Evolutionary conservation across 2,888 invertebrate genomes (phyloP).

Genomic region (Coronaproctus castanopsis): DNA sequence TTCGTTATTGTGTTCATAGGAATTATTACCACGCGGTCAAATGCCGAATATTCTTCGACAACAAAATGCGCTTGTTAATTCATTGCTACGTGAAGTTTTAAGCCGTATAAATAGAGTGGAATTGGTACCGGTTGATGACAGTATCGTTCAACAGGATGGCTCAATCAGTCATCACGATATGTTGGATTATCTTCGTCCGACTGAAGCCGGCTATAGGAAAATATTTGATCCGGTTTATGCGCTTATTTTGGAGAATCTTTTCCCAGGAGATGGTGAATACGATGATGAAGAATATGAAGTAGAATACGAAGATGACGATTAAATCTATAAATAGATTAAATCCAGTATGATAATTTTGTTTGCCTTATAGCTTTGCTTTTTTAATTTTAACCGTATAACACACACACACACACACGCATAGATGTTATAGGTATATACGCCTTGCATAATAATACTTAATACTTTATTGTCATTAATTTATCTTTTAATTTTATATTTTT

Average conservation of each 20-base stretch:
- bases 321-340: no score
- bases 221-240: slow-evolving; percentile 70
- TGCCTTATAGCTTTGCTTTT: no score
- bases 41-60: slow-evolving; percentile 60
- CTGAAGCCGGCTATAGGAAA: slow-evolving; percentile 67
- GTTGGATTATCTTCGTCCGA: slow-evolving; percentile 76
- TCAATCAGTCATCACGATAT: slow-evolving; percentile 74
- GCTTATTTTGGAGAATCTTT: slow-evolving; percentile 51
- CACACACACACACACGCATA: no score
- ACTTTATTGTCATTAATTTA: no score
- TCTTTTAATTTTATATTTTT: no score
- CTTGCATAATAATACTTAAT: no score
- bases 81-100: slow-evolving; percentile 39
- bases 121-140: slow-evolving; percentile 18
- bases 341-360: no score
- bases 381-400: no score
- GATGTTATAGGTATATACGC: no score
- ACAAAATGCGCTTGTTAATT: slow-evolving; percentile 54
- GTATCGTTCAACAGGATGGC: slow-evolving; percentile 40
- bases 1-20: slow-evolving; percentile 37
- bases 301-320: neutral
- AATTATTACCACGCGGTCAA: slow-evolving; percentile 70
- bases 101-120: slow-evolving; percentile 46
- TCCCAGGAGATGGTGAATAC: slow-evolving; percentile 42
- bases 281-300: neutral